Percentiles rank a stretch among this genome's conserved stretches.
phyloP scores from a whole-genome alignment of 2,113 vertebrate genomes.

The Tetraodon nigroviridis region DNA sequence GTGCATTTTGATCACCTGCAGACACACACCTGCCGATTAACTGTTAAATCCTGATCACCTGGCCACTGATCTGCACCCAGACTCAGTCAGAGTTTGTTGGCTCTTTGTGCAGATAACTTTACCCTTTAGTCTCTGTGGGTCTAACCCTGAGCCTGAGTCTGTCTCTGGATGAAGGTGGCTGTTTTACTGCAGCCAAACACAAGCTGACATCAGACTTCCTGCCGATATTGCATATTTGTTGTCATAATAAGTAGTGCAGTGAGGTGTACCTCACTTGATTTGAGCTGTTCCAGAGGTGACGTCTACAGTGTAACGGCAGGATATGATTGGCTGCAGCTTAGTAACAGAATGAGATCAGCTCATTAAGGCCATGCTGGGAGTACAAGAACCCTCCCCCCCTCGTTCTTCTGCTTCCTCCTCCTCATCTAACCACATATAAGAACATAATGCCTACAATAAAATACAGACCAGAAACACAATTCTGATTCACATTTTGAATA shows the following conservation, averaged over 20 bases:
- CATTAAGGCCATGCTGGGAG: background rate
- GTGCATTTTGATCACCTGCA: constrained; percentile 98
- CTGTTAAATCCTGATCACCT: background rate
- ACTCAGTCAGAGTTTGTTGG: background rate
- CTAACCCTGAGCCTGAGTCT: too few relatives aligned
- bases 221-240: too few relatives aligned
- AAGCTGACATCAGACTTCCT: too few relatives aligned
- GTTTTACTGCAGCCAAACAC: too few relatives aligned
- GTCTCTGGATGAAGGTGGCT: too few relatives aligned
- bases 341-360: background rate
- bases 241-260: too few relatives aligned
- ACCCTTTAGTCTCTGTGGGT: too few relatives aligned
- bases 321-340: background rate
- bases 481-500: too few relatives aligned
- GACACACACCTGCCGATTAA: background rate
- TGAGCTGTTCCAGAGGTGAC: background rate
- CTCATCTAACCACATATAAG: background rate
- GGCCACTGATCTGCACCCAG: background rate
- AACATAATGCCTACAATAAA: background rate
- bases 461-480: background rate
- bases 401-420: too few relatives aligned
- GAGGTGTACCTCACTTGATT: too few relatives aligned
- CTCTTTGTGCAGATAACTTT: too few relatives aligned
- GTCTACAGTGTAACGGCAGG: background rate
- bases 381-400: background rate